These are phyloP conservation scores for Alosa alosa DNA, from an alignment of 2,113 vertebrate genomes.

Conservation along the genomic window DNA sequence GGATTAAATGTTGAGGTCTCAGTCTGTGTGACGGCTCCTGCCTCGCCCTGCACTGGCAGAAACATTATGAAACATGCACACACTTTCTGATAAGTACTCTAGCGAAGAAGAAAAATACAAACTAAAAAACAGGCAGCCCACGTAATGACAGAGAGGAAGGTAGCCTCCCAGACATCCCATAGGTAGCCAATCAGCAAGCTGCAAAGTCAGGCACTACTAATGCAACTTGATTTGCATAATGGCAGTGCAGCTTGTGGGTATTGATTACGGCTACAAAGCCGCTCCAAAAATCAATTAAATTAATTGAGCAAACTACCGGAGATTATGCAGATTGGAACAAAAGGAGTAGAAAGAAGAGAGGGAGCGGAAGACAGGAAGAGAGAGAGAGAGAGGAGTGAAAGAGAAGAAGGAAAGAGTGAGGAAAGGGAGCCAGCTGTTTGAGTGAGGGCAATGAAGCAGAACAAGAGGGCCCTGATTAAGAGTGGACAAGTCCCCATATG, in stretches of 20 bases:
- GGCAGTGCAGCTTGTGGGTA: conserved; percentile 51
- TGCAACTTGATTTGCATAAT: conserved; percentile 63
- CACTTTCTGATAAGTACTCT: conserved; percentile 21
- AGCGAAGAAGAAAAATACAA: conserved; percentile 11
- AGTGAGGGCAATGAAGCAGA: conserved; percentile 55
- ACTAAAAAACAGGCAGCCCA: neutral
- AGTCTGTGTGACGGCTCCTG: conserved; percentile 6
- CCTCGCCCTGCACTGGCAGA: neutral
- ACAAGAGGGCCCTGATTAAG: conserved; percentile 63
- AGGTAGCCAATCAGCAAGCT: conserved; percentile 40
- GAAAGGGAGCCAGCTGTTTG: conserved; percentile 59
- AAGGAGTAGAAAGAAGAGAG: neutral
- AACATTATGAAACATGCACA: neutral
- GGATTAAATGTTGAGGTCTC: neutral
- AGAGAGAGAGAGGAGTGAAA: neutral
- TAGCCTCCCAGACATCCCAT: conserved; percentile 14
- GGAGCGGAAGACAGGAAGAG: neutral
- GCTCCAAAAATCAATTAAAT: conserved; percentile 63
- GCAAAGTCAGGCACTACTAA: conserved; percentile 42
- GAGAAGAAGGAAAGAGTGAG: neutral
- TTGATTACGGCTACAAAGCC: conserved; percentile 60
- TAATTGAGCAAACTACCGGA: conserved; percentile 58
- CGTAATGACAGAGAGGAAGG: conserved; percentile 3
- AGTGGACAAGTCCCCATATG: conserved; percentile 40
- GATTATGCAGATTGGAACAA: conserved; percentile 58